Base-by-base conservation (phyloP, 1,140 invertebrate genomes). In the Thaumetopoea pityocampa region DNA sequence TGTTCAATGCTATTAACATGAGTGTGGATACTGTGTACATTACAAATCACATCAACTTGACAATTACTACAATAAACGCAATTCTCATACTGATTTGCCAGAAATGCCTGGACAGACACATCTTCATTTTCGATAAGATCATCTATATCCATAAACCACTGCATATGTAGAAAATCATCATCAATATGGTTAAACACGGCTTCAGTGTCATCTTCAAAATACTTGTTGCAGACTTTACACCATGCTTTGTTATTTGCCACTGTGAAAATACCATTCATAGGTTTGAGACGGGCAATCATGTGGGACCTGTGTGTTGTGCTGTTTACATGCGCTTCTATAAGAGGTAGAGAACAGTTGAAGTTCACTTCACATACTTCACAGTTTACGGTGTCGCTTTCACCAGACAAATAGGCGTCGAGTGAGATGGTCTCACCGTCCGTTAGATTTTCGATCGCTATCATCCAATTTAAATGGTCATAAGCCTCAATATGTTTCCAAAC, bases 171-270 rank as follows among this genome's bases (percentile, higher is more conserved):
- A 1, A 50, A 42, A 42, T 73, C 54, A 29, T 69, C 60, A 54
- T 76, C 65, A 40, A 71, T 65, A 24, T 79, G 74, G 2, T 65
- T 48, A 4, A 73, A 30, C 5, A 74, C 27, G 15, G 44, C 38
- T 5, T 24, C 26, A 1, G 61, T 52, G 1, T 55, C 52, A 14
- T 73, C 67, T 0, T 67, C 62, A 14, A 78, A 49, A 28, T 67
- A 76, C 8, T 32, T 43, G 43, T 73, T 51, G 26, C 73, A 78
- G 2, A 78, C 38, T 51, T 78, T 78, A 43, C 73, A 78, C 69
- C 67, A 78, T 1, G 71, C 36, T 22, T 73, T 67, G 14, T 66
- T 46, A 20, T 71, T 64, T 2, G 63, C 67, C 2, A 63, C 61
- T 17, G 53, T 30, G 33, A 78, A 78, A 42, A 78, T 65, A 3